Conservation (phyloP, 2,113 vertebrate species). For the Herpetotheres cachinnans region DNA sequence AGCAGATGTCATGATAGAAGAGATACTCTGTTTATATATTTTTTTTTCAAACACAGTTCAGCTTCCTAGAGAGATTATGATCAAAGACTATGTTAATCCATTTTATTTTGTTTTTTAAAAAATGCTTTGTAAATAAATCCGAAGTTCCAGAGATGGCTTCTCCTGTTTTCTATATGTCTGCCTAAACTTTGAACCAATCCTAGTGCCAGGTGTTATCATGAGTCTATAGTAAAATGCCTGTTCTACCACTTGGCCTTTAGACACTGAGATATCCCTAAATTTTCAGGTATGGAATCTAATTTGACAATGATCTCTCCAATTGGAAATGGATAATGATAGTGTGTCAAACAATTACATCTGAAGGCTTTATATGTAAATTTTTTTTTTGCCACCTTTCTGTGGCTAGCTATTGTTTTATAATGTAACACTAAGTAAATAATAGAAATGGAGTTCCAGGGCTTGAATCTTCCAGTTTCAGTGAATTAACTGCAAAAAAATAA, state of each 20-base stretch:
- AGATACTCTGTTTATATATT: not conserved
- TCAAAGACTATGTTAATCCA: not conserved
- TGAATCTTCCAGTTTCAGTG: not conserved
- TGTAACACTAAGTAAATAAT: not conserved
- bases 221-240: not conserved
- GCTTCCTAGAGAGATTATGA: not conserved
- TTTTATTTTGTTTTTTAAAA: not conserved
- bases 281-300: not conserved
- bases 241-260: not conserved
- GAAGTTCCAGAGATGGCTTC: not conserved
- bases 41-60: not conserved
- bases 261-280: not conserved
- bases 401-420: not conserved
- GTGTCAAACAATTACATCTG: not conserved
- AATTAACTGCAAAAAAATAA: not conserved
- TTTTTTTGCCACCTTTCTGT: not conserved
- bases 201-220: not conserved
- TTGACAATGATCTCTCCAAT: not conserved
- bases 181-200: not conserved
- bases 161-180: not conserved
- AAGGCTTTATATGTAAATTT: not conserved
- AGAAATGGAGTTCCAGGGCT: not conserved
- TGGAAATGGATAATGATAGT: not conserved
- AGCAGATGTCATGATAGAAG: not conserved
- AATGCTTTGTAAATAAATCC: not conserved